Conservation (phyloP, 2,888 invertebrate species). For the Hymenopus coronatus region DNA sequence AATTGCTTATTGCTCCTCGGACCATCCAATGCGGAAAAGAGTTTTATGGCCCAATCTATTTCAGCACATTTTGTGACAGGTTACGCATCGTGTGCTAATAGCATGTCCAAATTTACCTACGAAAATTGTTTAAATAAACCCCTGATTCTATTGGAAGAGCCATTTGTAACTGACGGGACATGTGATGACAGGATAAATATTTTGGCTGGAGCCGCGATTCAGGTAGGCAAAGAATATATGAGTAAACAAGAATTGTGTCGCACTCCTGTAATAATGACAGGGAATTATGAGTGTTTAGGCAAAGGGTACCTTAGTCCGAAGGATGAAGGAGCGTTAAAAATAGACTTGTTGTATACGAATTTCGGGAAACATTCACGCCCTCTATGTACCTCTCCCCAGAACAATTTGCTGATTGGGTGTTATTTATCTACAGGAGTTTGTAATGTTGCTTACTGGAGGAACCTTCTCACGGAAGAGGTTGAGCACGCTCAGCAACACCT, state of each 20-base stretch:
- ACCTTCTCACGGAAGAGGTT: background rate
- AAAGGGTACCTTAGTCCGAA: too few species aligned
- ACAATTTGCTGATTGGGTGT: background rate
- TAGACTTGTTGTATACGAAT: background rate
- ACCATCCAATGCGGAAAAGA: too few species aligned
- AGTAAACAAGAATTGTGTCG: background rate
- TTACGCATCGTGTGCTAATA: background rate
- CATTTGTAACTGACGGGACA: too few species aligned
- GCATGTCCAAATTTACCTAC: background rate
- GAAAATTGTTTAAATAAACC: background rate
- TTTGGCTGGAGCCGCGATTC: background rate
- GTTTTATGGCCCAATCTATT: background rate
- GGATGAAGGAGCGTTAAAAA: background rate
- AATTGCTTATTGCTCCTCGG: too few species aligned
- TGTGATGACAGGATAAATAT: too few species aligned
- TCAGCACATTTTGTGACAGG: background rate
- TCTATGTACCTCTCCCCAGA: background rate
- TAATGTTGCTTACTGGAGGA: too few species aligned
- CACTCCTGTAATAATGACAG: background rate
- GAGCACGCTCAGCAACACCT: background rate
- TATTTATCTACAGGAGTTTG: too few species aligned
- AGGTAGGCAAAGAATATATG: background rate
- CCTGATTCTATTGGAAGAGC: background rate
- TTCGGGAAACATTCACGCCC: background rate
- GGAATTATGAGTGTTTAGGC: background rate